These are phyloP conservation scores for Raja brachyura DNA, from an alignment of 2,113 vertebrate species.

Conservation along the genomic window DNA sequence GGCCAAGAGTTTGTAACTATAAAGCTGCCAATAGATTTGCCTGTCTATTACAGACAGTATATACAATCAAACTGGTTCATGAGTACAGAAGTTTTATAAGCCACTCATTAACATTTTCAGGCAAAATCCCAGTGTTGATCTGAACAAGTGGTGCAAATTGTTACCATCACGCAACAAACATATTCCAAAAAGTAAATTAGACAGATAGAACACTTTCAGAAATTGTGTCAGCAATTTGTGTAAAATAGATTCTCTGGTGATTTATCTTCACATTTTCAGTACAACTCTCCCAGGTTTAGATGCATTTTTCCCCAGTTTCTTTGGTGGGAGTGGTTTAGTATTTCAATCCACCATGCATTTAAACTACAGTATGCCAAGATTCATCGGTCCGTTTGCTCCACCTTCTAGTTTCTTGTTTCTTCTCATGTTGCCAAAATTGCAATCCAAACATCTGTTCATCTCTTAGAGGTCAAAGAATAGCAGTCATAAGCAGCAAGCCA, in stretches of 20 bases:
- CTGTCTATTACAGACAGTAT: background rate
- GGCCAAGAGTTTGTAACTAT: background rate
- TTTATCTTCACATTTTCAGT: background rate
- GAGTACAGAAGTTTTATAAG: background rate
- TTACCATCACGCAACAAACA: background rate
- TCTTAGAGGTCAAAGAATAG: background rate
- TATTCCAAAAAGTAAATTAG: background rate
- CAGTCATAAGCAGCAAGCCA: background rate
- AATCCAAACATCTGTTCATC: background rate
- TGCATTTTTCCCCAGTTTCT: background rate
- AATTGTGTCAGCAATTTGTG: background rate
- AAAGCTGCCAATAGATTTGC: background rate
- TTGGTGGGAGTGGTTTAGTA: background rate
- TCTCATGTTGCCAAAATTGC: background rate
- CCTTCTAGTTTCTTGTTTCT: background rate
- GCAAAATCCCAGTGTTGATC: background rate
- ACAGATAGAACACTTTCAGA: background rate
- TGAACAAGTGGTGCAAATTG: background rate
- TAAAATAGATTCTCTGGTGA: background rate
- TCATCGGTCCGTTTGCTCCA: background rate
- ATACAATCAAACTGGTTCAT: background rate
- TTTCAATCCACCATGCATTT: background rate
- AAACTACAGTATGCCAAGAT: background rate
- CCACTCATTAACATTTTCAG: slow-evolving; percentile 19
- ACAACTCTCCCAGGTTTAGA: background rate